Conservation (phyloP, 2,113 vertebrate genomes). For the Perca fluviatilis region DNA sequence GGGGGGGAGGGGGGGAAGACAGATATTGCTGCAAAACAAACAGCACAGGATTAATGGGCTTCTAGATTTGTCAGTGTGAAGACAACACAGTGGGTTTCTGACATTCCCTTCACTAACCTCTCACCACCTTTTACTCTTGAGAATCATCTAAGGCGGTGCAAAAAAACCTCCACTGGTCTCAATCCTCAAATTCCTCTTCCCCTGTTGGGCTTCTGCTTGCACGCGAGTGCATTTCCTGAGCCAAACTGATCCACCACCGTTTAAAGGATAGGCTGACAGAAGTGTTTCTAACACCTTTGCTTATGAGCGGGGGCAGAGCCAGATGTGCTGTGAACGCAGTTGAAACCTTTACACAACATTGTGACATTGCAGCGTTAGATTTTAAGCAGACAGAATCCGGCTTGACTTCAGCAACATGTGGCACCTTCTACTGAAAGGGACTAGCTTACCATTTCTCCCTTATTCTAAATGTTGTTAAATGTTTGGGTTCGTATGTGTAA, state of each 20-base stretch:
- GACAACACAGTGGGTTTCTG: conserved; percentile 48
- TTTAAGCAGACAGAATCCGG: conserved; percentile 32
- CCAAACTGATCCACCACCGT: conserved; percentile 49
- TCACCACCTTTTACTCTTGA: conserved; percentile 54
- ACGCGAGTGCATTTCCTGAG: conserved; percentile 50
- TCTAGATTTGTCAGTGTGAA: conserved; percentile 35
- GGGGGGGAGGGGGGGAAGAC: not conserved
- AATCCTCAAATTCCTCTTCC: conserved; percentile 40
- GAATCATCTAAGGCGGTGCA: conserved; percentile 24
- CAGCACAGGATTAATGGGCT: conserved; percentile 39
- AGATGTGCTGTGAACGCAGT: conserved; percentile 74
- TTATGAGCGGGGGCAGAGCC: conserved; percentile 64
- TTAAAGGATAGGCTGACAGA: conserved; percentile 62
- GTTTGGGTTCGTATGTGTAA: conserved; percentile 1
- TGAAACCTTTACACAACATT: conserved; percentile 41
- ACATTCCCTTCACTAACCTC: conserved; percentile 62
- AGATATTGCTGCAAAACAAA: conserved; percentile 54
- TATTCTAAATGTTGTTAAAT: not conserved
- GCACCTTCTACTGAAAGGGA: conserved; percentile 17
- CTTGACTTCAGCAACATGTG: conserved; percentile 38
- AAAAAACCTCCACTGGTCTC: conserved; percentile 26
- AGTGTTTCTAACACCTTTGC: conserved; percentile 72
- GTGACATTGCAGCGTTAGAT: conserved; percentile 20
- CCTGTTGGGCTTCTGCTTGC: conserved; percentile 43
- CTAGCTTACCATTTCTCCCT: not conserved